phyloP scores from a whole-genome alignment of 2,797 vertebrate genomes.

The Myioborus miniatus region DNA sequence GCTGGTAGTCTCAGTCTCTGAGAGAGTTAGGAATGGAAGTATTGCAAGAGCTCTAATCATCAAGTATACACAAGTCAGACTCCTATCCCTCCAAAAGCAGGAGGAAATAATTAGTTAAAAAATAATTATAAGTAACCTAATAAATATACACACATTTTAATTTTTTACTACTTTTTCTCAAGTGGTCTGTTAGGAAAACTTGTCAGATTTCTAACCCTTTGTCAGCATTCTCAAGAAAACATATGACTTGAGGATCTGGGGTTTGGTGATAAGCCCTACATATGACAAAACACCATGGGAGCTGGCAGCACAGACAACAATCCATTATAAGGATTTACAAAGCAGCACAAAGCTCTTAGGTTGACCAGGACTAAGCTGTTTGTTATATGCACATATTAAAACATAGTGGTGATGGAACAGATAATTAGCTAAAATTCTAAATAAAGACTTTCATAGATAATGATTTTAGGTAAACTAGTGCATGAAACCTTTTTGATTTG shows the following conservation, averaged over 20 bases:
- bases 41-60: background rate
- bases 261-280: background rate
- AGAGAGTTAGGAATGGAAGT: background rate
- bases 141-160: background rate
- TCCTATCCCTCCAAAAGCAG: background rate
- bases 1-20: background rate
- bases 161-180: background rate
- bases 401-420: background rate
- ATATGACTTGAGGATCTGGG: background rate
- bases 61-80: background rate
- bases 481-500: background rate
- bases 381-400: background rate
- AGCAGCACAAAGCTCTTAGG: background rate
- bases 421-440: background rate
- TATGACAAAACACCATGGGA: background rate
- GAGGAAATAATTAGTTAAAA: background rate
- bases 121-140: background rate
- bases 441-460: background rate
- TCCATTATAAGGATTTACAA: background rate
- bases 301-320: background rate
- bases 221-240: background rate
- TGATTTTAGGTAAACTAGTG: background rate
- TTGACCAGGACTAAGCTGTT: background rate
- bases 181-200: background rate
- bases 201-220: background rate